A percentile compares a stretch with the other conserved stretches of the same genome.
phyloP scores from a whole-genome alignment of 2,888 invertebrate genomes.

The Trissolcus japonicus region DNA sequence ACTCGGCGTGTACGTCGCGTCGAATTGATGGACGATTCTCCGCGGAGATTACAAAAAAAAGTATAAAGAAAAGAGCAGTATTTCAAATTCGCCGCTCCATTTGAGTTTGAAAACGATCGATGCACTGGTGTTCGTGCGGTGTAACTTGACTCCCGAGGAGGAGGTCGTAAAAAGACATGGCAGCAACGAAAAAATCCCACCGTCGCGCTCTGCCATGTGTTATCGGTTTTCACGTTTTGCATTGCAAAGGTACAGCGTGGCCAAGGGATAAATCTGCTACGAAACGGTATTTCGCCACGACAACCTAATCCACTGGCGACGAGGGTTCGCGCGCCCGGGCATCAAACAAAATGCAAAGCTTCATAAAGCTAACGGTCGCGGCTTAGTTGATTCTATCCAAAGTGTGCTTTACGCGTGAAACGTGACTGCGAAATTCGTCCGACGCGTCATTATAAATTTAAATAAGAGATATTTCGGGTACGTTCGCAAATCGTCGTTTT shows the following conservation, averaged over 20 bases:
- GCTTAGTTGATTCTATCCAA: constrained; percentile 60
- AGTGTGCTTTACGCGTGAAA: constrained; percentile 69
- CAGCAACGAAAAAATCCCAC: constrained; percentile 50
- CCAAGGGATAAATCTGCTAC: constrained; percentile 61
- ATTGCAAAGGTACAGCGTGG: constrained; percentile 49
- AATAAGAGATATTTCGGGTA: no score
- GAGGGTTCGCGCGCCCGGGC: constrained; percentile 26
- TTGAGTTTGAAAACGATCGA: constrained; percentile 40
- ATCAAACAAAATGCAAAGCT: constrained; percentile 57
- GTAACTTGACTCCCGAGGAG: constrained; percentile 40
- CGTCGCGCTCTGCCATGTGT: constrained; percentile 39
- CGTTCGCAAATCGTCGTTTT: constrained; percentile 27
- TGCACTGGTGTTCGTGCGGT: constrained; percentile 26
- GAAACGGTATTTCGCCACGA: constrained; percentile 50
- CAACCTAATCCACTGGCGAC: constrained; percentile 46
- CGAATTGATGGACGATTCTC: constrained; percentile 42
- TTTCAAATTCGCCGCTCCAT: constrained; percentile 49
- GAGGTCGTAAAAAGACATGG: constrained; percentile 52
- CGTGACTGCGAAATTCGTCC: constrained; percentile 65
- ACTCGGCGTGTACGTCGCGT: constrained; percentile 29
- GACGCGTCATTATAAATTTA: constrained; percentile 32
- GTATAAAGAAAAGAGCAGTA: constrained; percentile 19
- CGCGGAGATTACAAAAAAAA: constrained; percentile 31
- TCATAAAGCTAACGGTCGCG: constrained; percentile 54
- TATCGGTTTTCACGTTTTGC: constrained; percentile 54